These are phyloP conservation scores for Sciurus carolinensis DNA, from an alignment of 2,797 vertebrate genomes.

Conservation along the genomic window DNA sequence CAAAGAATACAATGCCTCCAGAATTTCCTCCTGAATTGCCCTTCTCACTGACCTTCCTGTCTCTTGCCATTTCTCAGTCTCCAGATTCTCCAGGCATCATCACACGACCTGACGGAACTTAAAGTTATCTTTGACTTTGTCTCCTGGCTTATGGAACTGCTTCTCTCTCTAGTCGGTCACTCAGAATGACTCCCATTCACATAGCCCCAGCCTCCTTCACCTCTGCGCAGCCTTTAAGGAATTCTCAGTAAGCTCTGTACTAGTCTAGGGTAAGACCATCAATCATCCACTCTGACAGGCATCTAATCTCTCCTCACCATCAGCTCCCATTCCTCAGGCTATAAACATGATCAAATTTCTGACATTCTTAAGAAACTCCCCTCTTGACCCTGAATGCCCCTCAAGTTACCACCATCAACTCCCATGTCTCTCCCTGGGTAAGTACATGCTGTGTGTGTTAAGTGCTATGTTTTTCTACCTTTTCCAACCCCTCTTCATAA, in stretches of 20 bases:
- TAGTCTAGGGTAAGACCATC: constrained; percentile 55
- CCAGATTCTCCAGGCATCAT: background rate
- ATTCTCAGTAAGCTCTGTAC: constrained; percentile 45
- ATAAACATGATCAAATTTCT: constrained; percentile 78
- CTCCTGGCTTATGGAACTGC: background rate
- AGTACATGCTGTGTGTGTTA: too few relatives aligned
- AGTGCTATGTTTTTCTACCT: background rate
- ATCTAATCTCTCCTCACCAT: constrained; percentile 79
- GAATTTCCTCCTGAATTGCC: background rate
- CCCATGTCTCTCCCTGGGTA: background rate
- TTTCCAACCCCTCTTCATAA: background rate
- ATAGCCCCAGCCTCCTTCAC: constrained; percentile 21
- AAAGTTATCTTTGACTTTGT: background rate
- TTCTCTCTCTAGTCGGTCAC: constrained; percentile 19
- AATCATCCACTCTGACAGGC: constrained; percentile 73
- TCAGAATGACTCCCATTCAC: background rate
- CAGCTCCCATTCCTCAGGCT: constrained; percentile 72
- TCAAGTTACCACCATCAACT: background rate
- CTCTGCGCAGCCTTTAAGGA: constrained; percentile 53
- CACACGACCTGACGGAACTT: background rate
- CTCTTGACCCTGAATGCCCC: background rate
- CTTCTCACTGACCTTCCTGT: constrained; percentile 37
- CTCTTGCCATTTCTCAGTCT: constrained; percentile 10
- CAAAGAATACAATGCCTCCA: background rate
- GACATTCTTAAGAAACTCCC: constrained; percentile 68